Evolutionary conservation across 2,888 invertebrate genomes (phyloP).

Genomic region (Romanomermis culicivorax): DNA sequence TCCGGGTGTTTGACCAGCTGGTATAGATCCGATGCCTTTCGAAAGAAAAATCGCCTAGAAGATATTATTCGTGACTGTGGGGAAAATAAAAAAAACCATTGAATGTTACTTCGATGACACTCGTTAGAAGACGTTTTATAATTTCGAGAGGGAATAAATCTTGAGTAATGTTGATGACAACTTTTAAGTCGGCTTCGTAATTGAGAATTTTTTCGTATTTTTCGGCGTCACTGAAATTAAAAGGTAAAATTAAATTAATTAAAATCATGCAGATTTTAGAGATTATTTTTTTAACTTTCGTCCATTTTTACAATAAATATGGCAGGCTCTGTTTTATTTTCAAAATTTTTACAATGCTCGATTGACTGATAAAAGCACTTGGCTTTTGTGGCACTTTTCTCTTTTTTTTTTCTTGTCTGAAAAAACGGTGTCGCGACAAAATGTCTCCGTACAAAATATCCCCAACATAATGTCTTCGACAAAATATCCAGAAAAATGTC

Average conservation of each 20-base stretch:
- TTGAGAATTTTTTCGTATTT: conserved; percentile 18
- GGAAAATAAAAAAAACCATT: background rate
- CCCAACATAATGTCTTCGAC: no score
- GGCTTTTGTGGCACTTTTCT: no score
- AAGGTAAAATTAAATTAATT: conserved; percentile 8
- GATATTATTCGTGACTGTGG: background rate
- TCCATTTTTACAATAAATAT: no score
- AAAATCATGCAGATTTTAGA: no score
- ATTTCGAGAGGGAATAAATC: conserved; percentile 24
- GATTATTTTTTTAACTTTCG: no score
- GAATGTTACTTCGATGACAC: conserved; percentile 17
- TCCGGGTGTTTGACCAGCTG: conserved; percentile 21
- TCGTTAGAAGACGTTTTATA: conserved; percentile 17
- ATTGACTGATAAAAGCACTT: no score
- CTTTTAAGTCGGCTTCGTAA: conserved; percentile 19
- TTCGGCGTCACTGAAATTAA: conserved; percentile 19
- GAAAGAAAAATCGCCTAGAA: conserved; percentile 17
- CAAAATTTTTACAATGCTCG: no score
- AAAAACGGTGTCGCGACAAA: no score
- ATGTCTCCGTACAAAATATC: no score
- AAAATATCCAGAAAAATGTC: no score
- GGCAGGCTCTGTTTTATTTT: no score
- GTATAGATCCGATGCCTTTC: conserved; percentile 18
- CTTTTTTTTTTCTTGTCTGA: no score
- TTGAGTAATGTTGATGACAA: conserved; percentile 23